These are phyloP conservation scores for Sylvietta virens DNA, from an alignment of 2,113 vertebrate genomes.

Conservation along the genomic window DNA sequence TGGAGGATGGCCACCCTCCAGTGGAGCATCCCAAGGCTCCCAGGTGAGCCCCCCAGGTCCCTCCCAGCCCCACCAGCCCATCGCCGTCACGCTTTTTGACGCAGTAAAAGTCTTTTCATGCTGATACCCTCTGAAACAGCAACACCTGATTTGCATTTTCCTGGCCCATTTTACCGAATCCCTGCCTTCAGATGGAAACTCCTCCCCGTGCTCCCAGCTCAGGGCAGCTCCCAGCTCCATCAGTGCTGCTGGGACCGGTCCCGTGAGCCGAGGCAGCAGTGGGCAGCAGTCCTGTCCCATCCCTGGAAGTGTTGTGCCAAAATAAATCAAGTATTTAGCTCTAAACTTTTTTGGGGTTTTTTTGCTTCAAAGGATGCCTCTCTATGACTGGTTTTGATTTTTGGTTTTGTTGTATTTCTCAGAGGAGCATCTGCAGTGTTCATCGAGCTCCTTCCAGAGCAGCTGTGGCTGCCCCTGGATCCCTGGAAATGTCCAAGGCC, in stretches of 20 bases:
- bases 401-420: too few species aligned
- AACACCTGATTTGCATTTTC: neutral
- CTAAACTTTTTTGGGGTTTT: too few species aligned
- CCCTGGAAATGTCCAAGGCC: neutral
- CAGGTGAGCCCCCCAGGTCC: neutral
- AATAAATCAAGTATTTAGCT: too few species aligned
- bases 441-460: too few species aligned
- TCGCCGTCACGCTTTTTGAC: rapidly evolving
- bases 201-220: neutral
- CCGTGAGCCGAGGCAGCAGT: rapidly evolving
- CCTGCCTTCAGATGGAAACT: neutral
- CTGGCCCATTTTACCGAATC: neutral
- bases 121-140: neutral
- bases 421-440: too few species aligned
- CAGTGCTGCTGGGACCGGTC: neutral
- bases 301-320: neutral
- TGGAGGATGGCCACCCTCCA: neutral
- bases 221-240: neutral
- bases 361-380: too few species aligned
- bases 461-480: too few species aligned
- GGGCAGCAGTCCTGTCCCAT: neutral
- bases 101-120: rapidly evolving
- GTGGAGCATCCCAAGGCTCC: neutral
- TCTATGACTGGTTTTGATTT: too few species aligned
- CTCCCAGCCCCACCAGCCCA: neutral